phyloP scores from a whole-genome alignment of 2,797 vertebrate genomes.

The Sphenodon punctatus region DNA sequence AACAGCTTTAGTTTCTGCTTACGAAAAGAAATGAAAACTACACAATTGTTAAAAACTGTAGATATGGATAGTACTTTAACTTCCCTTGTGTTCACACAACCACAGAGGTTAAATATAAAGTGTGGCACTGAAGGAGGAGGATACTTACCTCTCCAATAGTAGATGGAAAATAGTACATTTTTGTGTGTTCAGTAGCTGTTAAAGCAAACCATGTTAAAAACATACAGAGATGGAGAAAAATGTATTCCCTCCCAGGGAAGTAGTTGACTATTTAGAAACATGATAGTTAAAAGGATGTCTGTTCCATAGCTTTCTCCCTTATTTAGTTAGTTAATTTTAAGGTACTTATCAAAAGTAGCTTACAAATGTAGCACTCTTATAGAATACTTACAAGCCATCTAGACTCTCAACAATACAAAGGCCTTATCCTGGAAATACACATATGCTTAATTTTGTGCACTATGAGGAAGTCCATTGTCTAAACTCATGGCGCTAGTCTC shows the following conservation, averaged over 20 bases:
- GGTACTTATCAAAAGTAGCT: too few relatives aligned
- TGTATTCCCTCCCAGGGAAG: neutral
- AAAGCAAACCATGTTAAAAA: neutral
- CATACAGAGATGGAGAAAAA: neutral
- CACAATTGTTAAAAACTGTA: accelerated
- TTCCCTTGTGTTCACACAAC: too few relatives aligned
- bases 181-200: accelerated
- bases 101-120: too few relatives aligned
- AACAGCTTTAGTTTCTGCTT: accelerated
- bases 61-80: neutral
- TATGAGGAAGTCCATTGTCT: too few relatives aligned
- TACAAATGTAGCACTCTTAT: accelerated
- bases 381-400: too few relatives aligned
- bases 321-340: too few relatives aligned
- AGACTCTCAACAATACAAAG: too few relatives aligned
- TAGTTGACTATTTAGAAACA: neutral
- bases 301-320: neutral
- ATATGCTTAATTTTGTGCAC: too few relatives aligned
- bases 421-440: too few relatives aligned
- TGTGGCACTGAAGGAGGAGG: too few relatives aligned
- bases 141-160: too few relatives aligned
- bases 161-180: accelerated
- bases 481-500: too few relatives aligned
- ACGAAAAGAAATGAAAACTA: accelerated
- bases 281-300: neutral